Evolutionary conservation across 2,888 invertebrate genomes (phyloP).

Genomic region (Metallyticus violacea): DNA sequence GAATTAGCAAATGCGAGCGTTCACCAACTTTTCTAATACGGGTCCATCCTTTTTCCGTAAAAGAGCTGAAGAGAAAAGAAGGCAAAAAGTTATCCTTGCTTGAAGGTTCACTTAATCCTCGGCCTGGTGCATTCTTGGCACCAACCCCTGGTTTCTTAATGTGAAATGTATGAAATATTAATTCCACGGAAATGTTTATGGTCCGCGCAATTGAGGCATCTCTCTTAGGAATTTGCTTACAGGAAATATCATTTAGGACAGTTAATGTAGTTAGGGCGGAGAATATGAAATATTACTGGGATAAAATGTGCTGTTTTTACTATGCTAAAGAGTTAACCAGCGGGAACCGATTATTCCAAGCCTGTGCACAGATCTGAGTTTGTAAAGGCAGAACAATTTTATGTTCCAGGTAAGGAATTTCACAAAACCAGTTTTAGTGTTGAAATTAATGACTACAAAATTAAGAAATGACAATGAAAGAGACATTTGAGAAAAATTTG

Average conservation of each 20-base stretch:
- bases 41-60: too few species aligned
- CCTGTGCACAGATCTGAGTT: neutral
- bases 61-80: too few species aligned
- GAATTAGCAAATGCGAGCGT: neutral
- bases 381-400: too few species aligned
- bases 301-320: neutral
- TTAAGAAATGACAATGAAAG: too few species aligned
- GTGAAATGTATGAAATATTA: neutral
- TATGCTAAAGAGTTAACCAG: neutral
- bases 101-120: too few species aligned
- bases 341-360: neutral
- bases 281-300: neutral
- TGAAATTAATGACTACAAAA: too few species aligned
- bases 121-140: neutral
- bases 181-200: neutral
- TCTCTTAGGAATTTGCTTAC: neutral
- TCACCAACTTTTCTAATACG: neutral
- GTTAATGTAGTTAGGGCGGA: neutral
- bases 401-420: too few species aligned
- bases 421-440: too few species aligned
- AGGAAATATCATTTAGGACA: neutral
- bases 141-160: neutral
- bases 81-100: neutral
- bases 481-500: too few species aligned
- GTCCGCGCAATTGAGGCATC: neutral